Conservation (phyloP, 2,113 vertebrate species). For the Takifugu flavidus region DNA sequence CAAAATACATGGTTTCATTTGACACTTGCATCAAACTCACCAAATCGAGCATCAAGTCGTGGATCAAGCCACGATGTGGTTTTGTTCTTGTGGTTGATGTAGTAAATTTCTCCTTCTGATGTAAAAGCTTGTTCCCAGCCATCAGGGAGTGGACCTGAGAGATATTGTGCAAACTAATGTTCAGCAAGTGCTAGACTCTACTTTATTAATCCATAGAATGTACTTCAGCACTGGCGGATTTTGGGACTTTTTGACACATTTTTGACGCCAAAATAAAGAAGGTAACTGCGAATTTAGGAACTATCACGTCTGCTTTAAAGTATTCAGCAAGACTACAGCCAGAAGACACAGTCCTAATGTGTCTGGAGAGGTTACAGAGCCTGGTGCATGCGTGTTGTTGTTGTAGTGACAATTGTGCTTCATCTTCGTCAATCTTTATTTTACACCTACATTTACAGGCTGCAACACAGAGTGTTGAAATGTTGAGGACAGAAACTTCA, state of each 20-base stretch:
- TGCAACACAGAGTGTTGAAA: neutral
- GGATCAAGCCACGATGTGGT: conserved; percentile 99
- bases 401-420: neutral
- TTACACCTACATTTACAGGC: neutral
- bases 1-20: neutral
- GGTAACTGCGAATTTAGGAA: too few relatives aligned
- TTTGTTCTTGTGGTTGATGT: conserved; percentile 99
- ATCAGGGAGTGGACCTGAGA: conserved; percentile 92
- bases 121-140: conserved; percentile 98
- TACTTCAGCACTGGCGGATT: too few relatives aligned
- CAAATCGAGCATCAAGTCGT: conserved; percentile 93
- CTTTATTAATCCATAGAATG: too few relatives aligned
- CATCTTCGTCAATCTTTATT: too few relatives aligned
- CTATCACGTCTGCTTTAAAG: too few relatives aligned
- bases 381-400: neutral
- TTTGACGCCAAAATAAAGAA: too few relatives aligned
- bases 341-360: too few relatives aligned
- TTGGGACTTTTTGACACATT: too few relatives aligned
- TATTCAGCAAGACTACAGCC: too few relatives aligned
- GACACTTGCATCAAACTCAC: conserved; percentile 75
- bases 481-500: conserved; percentile 17
- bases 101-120: conserved; percentile 98
- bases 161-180: conserved; percentile 61
- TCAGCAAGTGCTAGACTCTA: neutral
- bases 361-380: too few relatives aligned